Base-by-base conservation (phyloP, 1,140 invertebrate species). In the Trichoplusia ni region DNA sequence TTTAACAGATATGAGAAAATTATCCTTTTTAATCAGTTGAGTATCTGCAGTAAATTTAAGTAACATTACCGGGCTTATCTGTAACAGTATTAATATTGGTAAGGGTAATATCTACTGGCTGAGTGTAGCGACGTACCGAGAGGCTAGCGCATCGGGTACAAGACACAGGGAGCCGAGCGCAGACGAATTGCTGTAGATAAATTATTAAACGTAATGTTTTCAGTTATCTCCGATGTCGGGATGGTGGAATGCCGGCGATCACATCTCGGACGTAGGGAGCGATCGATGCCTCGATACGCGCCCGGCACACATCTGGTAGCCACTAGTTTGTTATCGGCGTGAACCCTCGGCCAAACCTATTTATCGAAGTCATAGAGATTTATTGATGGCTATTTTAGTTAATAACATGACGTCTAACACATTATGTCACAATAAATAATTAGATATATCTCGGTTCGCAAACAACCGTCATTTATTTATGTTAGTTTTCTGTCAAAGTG, bases 141-240 rank as follows among this genome's bases (percentile, higher is more conserved):
- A 33, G 11, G 2, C 33, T 19, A 47, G 37, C 21, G 33, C 58
- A 59, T 51, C 23, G 31, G 33, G 47, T 40, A 25, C 38, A 56
- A 66, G 54, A 47, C 47, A 66, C 47, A 72, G 59, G 60, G 70
- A 69, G 69, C 69, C 40, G 44, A 58, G 56, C 61, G 71, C 64
- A 78, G 79, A 82, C 72, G 69, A 75, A 81, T 84, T 75, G 74
- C 71, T 63, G 65, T 71, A 77, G 68, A 84, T 84, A 82, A 84
- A 82, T 79, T 78, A 82, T 73, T 67, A 69, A 59, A 61, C 69
- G 75, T 81, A 75, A 79, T 77, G 75, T 81, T 81, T 75, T 73
- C 65, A 75, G 75, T 78, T 82, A 84, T 84, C 79, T 81, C 64
- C 56, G 73, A 74, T 78, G 75, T 75, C 69, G 63, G 69, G 58